Base-by-base conservation (phyloP, 2,797 vertebrate species). In the Poecile montanus region DNA sequence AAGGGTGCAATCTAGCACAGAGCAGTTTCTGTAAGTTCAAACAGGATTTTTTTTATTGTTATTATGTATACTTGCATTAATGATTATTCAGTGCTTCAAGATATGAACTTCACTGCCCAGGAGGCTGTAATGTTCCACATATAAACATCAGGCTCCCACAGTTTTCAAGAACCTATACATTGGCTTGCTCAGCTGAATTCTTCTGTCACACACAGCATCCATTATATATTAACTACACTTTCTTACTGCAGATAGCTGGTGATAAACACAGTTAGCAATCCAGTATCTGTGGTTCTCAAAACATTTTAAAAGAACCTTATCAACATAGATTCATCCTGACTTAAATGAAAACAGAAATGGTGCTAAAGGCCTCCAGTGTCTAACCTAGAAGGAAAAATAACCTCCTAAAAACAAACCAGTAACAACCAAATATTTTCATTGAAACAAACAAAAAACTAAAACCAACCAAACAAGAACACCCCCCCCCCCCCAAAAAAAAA, bases 191-290 rank as follows among this genome's bases (percentile, higher is more conserved):
- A 72, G 74, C 38, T 85, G 30, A 86, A 92, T 79, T 94, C 51
- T 89, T 93, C 67, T 91, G 86, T 85, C 86, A 85, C 38, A 63
- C 47, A 88, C 51, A 89, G 65, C 66, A 89, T 89, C 85, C 81
- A 86, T 96, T 95, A 94, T 58, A 89, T 77, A 97, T 94, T 94
- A 96, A 93, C 93, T 93, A 74, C 57, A 74, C 50, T 62, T 66
- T 95, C 85, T 91, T 93, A 94, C 70, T 95, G 70, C 36, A 73
- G 91, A 95, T 73, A 67, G 42, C 36, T 91, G 72, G 38, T 89
- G 84, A 91, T 84, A 95, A 96, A 93, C 62, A 71, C 32, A 82
- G 47, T 75, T 63, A 67, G 90, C 88, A 95, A 88, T n/a, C 82
- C 72, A 83, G 70, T 50, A 51, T 89, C 62, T 81, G 67, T 57